These are phyloP conservation scores for Chaitophorus viminalis DNA, from an alignment of 2,888 invertebrate genomes.

Conservation along the genomic window DNA sequence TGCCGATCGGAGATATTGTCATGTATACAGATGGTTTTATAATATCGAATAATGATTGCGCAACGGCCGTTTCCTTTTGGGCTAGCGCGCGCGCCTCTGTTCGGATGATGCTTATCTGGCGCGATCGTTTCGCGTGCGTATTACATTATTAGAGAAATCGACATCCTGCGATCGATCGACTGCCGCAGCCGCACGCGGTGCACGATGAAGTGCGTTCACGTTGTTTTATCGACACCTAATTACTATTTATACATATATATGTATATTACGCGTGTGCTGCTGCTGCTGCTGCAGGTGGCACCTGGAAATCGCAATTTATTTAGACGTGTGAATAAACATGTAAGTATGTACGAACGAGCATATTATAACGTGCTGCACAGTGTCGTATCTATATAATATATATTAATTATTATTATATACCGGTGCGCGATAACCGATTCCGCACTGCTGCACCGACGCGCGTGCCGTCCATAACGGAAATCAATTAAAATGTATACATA, in stretches of 20 bases:
- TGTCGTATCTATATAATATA: too few species aligned
- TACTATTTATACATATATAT: too few species aligned
- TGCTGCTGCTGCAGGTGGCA: constrained; percentile 35
- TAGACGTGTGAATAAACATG: not conserved
- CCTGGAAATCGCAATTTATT: constrained; percentile 32
- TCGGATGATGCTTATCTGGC: constrained; percentile 23
- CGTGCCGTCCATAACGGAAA: not conserved
- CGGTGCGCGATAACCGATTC: not conserved
- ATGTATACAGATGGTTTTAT: constrained; percentile 33
- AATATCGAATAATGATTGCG: constrained; percentile 5
- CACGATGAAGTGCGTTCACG: not conserved
- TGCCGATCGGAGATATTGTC: not conserved
- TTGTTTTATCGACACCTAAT: constrained; percentile 43
- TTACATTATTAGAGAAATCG: not conserved
- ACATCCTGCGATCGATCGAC: constrained; percentile 29
- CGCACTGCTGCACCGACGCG: not conserved
- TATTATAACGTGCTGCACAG: too few species aligned
- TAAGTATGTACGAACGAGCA: too few species aligned
- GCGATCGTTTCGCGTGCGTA: constrained; percentile 18
- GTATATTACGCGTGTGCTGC: not conserved
- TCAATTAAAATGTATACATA: not conserved
- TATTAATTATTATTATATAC: too few species aligned
- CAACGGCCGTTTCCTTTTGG: constrained; percentile 24
- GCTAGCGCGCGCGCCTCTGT: not conserved
- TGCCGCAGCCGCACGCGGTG: constrained; percentile 1